These are phyloP conservation scores for Subanguina moxae DNA, from an alignment of 1,140 invertebrate species.

Conservation along the genomic window DNA sequence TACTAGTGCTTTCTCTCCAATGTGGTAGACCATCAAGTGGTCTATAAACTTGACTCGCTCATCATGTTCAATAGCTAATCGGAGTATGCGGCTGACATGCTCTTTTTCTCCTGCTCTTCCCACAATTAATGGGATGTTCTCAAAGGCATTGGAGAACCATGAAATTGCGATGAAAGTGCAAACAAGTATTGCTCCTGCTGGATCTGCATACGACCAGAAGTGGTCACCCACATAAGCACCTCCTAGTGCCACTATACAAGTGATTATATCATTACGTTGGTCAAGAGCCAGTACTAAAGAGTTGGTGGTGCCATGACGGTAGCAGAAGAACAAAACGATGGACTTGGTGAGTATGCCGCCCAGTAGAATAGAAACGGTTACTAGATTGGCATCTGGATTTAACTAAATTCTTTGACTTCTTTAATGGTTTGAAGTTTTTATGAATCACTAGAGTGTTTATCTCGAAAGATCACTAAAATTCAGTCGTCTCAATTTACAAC, in stretches of 20 bases:
- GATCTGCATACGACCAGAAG: slow-evolving; percentile 42
- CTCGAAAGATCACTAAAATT: no score
- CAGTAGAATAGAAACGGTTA: slow-evolving; percentile 32
- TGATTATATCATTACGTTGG: slow-evolving; percentile 43
- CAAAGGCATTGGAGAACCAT: slow-evolving; percentile 48
- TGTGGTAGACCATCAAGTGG: slow-evolving; percentile 43
- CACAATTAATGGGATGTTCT: slow-evolving; percentile 40
- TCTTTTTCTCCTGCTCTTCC: slow-evolving; percentile 43
- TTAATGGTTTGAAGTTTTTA: no score
- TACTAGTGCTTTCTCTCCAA: slow-evolving; percentile 44
- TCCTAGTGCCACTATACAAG: slow-evolving; percentile 39
- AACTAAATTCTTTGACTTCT: slow-evolving; percentile 33
- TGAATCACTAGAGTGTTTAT: no score
- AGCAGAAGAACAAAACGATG: slow-evolving; percentile 38
- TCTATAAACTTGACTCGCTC: slow-evolving; percentile 36
- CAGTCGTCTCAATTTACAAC: no score
- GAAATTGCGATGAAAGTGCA: slow-evolving; percentile 42
- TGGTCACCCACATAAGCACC: slow-evolving; percentile 44
- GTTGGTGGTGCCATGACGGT: slow-evolving; percentile 30
- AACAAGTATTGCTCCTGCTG: slow-evolving; percentile 44
- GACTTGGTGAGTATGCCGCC: slow-evolving; percentile 40
- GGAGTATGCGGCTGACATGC: slow-evolving; percentile 37
- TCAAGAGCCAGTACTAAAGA: slow-evolving; percentile 34
- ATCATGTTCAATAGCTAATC: slow-evolving; percentile 39
- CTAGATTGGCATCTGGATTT: slow-evolving; percentile 40